Percentiles rank a stretch among this genome's conserved stretches.
phyloP scores from a whole-genome alignment of 2,888 invertebrate species.

The Drosophila kokeensis region DNA sequence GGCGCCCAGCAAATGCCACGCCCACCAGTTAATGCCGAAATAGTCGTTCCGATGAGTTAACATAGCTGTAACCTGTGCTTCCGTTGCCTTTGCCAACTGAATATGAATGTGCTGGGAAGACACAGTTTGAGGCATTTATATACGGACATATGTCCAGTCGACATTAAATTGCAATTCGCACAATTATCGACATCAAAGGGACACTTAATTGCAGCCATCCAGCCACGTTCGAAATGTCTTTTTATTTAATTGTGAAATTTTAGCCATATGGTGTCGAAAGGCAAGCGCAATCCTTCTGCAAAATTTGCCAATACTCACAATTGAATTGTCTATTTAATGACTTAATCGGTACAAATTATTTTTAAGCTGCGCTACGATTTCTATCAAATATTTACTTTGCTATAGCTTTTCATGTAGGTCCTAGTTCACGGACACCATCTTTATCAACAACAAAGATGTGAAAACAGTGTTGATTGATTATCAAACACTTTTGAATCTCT shows the following conservation, averaged over 20 bases:
- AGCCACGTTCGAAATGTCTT: conserved; percentile 1
- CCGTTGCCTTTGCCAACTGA: background rate
- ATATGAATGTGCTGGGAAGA: background rate
- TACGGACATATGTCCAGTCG: background rate
- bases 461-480: conserved; percentile 95
- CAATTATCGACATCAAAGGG: conserved; percentile 53
- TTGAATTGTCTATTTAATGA: background rate
- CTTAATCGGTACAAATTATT: background rate
- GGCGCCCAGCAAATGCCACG: conserved; percentile 49
- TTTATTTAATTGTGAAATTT: conserved; percentile 19
- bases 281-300: background rate
- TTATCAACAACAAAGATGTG: conserved; percentile 93
- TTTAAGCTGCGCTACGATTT: background rate
- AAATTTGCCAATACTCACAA: background rate
- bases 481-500: conserved; percentile 94
- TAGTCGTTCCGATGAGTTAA: conserved; percentile 17
- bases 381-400: background rate
- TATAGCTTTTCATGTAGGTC: background rate
- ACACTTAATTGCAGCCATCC: conserved; percentile 31
- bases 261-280: conserved; percentile 4
- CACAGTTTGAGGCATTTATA: conserved; percentile 40
- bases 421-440: conserved; percentile 89
- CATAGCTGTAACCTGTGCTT: conserved; percentile 11
- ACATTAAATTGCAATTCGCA: conserved; percentile 17
- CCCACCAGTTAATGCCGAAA: conserved; percentile 33